phyloP scores from a whole-genome alignment of 2,888 invertebrate genomes.

The Morpho achilles region DNA sequence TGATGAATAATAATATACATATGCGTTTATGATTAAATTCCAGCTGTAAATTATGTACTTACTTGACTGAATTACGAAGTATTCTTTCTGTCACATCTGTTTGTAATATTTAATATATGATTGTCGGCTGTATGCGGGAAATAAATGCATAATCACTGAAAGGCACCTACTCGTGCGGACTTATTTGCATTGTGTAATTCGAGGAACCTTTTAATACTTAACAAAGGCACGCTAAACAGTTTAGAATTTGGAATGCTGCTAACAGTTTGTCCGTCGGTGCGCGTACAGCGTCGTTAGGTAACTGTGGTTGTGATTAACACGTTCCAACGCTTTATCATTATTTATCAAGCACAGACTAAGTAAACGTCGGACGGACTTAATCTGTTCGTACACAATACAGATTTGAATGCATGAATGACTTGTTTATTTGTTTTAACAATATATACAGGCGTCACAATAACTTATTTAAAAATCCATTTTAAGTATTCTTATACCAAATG shows the following conservation, averaged over 20 bases:
- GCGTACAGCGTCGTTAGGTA: constrained; percentile 1
- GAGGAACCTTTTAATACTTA: constrained; percentile 18
- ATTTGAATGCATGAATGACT: not conserved
- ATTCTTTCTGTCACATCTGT: not conserved
- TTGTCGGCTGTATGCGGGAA: constrained; percentile 16
- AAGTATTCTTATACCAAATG: no score
- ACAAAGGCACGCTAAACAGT: constrained; percentile 11
- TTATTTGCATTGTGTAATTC: constrained; percentile 24
- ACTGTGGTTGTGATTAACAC: constrained; percentile 2
- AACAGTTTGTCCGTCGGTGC: not conserved
- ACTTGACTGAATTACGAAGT: not conserved
- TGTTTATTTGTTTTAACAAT: no score
- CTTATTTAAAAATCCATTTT: no score
- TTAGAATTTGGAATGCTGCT: constrained; percentile 12
- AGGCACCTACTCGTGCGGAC: constrained; percentile 9
- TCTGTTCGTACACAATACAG: no score
- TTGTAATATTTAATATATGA: not conserved
- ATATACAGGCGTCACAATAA: no score
- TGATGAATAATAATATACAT: no score
- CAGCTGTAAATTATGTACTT: no score
- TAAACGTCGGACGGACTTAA: no score
- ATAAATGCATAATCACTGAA: constrained; percentile 22
- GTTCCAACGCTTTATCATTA: not conserved
- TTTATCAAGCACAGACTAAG: no score
- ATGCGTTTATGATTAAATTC: no score